A percentile compares a stretch with the other conserved stretches of the same genome.
Conservation (phyloP, 2,797 vertebrate genomes). For the Sebastes itinus region DNA sequence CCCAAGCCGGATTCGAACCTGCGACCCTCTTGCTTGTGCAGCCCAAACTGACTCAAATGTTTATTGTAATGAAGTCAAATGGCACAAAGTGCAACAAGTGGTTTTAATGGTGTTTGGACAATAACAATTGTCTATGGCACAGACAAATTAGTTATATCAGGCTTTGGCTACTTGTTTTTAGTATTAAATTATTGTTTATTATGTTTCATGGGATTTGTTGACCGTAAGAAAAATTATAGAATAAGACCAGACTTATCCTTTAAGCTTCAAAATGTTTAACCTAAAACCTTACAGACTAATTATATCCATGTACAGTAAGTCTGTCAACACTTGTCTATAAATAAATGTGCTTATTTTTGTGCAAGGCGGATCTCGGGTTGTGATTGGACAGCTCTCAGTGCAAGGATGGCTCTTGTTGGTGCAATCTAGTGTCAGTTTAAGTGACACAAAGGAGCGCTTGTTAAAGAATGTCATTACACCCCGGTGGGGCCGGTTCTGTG, state of each 20-base stretch:
- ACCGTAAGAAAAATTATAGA: neutral
- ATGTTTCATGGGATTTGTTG: neutral
- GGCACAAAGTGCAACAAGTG: neutral
- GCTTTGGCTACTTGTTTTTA: neutral
- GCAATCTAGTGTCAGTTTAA: neutral
- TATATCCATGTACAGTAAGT: neutral
- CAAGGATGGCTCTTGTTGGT: constrained; percentile 15
- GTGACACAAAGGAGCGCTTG: neutral
- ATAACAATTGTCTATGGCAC: neutral
- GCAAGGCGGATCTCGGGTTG: neutral
- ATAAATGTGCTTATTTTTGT: constrained; percentile 51
- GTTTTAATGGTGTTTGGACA: neutral
- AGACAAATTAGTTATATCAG: neutral
- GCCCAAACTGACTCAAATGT: no score
- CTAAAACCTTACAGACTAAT: neutral
- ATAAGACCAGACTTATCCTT: neutral
- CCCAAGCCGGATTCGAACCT: no score
- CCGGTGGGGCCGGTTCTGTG: constrained; percentile 9
- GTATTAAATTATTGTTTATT: neutral
- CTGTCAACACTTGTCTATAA: constrained; percentile 51
- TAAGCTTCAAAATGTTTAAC: neutral
- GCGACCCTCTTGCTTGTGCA: no score
- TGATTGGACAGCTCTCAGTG: constrained; percentile 39
- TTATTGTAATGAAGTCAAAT: neutral
- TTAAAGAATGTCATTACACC: accelerated